These are phyloP conservation scores for Ivindomyrus marchei DNA, from an alignment of 2,113 vertebrate species.

Conservation along the genomic window DNA sequence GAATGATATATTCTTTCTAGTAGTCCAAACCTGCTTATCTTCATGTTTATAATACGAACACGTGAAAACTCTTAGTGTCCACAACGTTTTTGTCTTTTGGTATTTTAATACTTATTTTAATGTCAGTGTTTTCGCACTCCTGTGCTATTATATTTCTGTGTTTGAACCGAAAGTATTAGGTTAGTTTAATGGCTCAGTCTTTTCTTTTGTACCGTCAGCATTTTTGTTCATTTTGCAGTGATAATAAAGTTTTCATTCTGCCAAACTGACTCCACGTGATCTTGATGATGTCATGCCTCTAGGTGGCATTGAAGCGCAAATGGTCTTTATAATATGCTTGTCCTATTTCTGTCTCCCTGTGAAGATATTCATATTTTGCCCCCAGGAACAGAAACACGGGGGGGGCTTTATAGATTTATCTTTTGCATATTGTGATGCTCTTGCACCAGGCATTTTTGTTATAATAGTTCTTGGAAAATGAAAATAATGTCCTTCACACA, in stretches of 20 bases:
- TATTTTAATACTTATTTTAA: not conserved
- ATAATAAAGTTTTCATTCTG: not conserved
- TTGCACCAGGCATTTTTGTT: not conserved
- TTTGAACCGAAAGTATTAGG: not conserved
- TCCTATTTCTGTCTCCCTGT: not conserved
- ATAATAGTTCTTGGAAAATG: not conserved
- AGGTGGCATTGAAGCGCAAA: conserved; percentile 14
- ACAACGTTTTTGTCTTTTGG: not conserved
- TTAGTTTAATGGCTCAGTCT: not conserved
- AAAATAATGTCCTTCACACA: not conserved
- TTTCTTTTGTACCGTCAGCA: not conserved
- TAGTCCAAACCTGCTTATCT: not conserved
- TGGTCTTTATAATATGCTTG: not conserved
- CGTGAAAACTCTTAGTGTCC: not conserved
- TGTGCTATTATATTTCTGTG: not conserved
- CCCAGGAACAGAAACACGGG: not conserved
- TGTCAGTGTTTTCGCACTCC: not conserved
- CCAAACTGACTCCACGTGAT: not conserved
- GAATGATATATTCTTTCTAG: not conserved
- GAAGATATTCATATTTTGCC: not conserved
- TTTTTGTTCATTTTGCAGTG: not conserved
- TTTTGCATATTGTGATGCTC: not conserved
- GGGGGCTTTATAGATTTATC: not conserved
- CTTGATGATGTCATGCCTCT: conserved; percentile 10
- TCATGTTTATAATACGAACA: not conserved